phyloP scores from a whole-genome alignment of 2,113 vertebrate species.

The Oreochromis aureus region DNA sequence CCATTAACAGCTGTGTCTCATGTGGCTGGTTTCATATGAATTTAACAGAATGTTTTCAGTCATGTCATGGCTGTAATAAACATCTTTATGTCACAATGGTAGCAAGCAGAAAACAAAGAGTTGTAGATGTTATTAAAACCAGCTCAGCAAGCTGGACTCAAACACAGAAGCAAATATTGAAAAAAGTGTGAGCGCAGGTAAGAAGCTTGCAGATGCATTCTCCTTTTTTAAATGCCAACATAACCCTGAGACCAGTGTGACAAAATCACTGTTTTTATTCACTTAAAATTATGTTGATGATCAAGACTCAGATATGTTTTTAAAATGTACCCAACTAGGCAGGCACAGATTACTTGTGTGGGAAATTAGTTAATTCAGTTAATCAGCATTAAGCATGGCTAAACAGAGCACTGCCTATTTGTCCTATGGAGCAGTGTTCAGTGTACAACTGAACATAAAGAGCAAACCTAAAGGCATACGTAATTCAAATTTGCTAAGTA shows the following conservation, averaged over 20 bases:
- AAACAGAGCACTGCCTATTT: not conserved
- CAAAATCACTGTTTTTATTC: not conserved
- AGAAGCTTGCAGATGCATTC: not conserved
- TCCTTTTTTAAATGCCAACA: not conserved
- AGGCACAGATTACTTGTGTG: not conserved
- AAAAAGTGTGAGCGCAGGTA: not conserved
- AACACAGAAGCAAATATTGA: not conserved
- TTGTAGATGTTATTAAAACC: not conserved
- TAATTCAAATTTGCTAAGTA: not conserved
- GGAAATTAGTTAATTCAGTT: not conserved
- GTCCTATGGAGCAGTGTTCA: not conserved
- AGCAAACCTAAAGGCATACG: not conserved
- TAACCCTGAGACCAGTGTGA: not conserved
- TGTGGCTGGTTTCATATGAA: not conserved
- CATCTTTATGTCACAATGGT: not conserved
- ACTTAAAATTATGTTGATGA: not conserved
- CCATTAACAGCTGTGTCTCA: not conserved
- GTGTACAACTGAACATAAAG: not conserved
- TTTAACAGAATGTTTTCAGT: not conserved
- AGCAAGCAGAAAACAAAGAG: not conserved
- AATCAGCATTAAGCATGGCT: not conserved
- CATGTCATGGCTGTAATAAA: not conserved
- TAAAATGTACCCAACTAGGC: not conserved
- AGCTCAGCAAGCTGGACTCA: not conserved
- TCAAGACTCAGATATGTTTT: not conserved